Evolutionary conservation across 2,888 invertebrate genomes (phyloP).

Genomic region (Polymixis lichenea): DNA sequence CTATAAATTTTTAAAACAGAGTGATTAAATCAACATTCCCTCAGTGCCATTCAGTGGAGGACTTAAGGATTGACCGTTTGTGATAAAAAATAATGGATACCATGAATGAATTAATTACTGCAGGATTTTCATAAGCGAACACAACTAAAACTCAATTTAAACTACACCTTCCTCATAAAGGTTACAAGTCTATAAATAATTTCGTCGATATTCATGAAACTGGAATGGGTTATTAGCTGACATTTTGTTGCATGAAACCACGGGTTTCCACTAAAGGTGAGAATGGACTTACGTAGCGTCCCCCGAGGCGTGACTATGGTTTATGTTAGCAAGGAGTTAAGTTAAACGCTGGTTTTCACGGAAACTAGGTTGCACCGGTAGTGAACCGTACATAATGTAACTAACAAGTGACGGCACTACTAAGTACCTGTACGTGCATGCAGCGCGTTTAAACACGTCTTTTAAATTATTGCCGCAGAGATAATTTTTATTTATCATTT

Average conservation of each 20-base stretch:
- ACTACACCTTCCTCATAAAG: constrained; percentile 31
- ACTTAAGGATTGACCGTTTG: not conserved
- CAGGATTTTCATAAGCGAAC: not conserved
- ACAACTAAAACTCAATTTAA: constrained; percentile 37
- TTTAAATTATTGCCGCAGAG: constrained; percentile 45
- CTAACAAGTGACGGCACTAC: constrained; percentile 47
- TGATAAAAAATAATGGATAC: not conserved
- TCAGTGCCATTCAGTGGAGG: not conserved
- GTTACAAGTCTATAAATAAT: constrained; percentile 61
- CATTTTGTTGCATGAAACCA: constrained; percentile 59
- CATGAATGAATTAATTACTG: not conserved
- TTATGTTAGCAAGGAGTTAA: constrained; percentile 63
- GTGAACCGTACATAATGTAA: constrained; percentile 52
- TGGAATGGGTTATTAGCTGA: constrained; percentile 52
- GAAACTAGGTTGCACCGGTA: constrained; percentile 65
- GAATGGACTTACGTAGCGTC: constrained; percentile 53
- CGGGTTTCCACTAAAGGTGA: constrained; percentile 51
- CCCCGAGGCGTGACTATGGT: constrained; percentile 57
- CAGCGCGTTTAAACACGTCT: constrained; percentile 37
- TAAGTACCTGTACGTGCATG: constrained; percentile 54
- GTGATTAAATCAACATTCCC: not conserved
- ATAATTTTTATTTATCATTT: constrained; percentile 48
- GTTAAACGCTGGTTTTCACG: constrained; percentile 56
- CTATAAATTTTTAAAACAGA: not conserved
- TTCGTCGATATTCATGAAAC: constrained; percentile 61